Conservation (phyloP, 1,140 invertebrate genomes). For the Macrobrachium rosenbergii region DNA sequence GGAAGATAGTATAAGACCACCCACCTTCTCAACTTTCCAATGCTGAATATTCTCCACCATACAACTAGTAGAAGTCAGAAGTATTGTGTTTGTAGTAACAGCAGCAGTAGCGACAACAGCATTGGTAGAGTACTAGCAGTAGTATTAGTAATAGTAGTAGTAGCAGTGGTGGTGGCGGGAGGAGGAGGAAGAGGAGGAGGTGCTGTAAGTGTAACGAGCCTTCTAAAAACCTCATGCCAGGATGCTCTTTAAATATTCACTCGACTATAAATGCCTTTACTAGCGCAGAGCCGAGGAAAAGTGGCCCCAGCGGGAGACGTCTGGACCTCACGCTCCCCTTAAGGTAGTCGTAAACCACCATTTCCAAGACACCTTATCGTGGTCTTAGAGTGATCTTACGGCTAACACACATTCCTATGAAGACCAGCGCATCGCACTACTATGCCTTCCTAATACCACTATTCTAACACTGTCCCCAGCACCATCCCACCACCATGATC, state of each 20-base stretch:
- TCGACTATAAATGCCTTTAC: slow-evolving; percentile 61
- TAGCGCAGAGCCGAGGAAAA: slow-evolving; percentile 29
- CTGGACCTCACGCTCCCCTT: slow-evolving; percentile 51
- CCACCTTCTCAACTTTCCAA: too few relatives aligned
- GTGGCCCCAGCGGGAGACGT: slow-evolving; percentile 41
- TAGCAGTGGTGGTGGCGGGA: background rate
- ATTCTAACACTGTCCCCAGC: background rate
- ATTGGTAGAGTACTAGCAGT: too few relatives aligned
- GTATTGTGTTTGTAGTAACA: too few relatives aligned
- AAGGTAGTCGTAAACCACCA: slow-evolving; percentile 52
- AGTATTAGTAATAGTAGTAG: too few relatives aligned
- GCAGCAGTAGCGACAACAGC: too few relatives aligned
- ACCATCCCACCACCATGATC: too few relatives aligned
- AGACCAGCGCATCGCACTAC: background rate
- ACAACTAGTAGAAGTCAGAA: too few relatives aligned
- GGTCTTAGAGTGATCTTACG: slow-evolving; percentile 12
- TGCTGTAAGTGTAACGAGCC: background rate
- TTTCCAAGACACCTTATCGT: slow-evolving; percentile 43
- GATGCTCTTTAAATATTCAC: slow-evolving; percentile 61
- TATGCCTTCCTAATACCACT: background rate
- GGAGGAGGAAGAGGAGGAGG: background rate
- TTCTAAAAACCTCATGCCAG: slow-evolving; percentile 53
- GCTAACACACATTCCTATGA: slow-evolving; percentile 2
- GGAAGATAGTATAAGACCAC: too few relatives aligned
- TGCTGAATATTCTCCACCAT: too few relatives aligned